Percentiles rank a stretch among this genome's conserved stretches.
These are phyloP conservation scores for Acleris cristana DNA, from an alignment of 2,888 invertebrate genomes.

Conservation along the genomic window DNA sequence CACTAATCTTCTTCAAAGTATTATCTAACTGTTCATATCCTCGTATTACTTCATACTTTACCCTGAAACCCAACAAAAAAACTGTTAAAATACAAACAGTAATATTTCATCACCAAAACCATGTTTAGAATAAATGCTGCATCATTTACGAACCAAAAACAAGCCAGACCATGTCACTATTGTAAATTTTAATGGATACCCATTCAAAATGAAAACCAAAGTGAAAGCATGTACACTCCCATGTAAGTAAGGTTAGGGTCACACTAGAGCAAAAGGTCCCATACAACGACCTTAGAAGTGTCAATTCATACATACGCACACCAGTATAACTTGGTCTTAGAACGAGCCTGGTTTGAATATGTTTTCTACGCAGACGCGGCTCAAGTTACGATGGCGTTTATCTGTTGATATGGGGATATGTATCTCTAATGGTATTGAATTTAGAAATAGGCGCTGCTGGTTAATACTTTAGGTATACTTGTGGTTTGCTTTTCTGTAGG, in stretches of 20 bases:
- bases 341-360: not conserved
- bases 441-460: slow-evolving; percentile 11
- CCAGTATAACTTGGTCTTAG: slow-evolving; percentile 28
- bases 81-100: no score
- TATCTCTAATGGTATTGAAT: slow-evolving; percentile 25
- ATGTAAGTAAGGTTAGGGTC: slow-evolving; percentile 37
- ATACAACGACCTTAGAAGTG: slow-evolving; percentile 34
- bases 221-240: slow-evolving; percentile 33
- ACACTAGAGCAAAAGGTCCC: slow-evolving; percentile 37
- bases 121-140: slow-evolving; percentile 20
- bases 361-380: slow-evolving; percentile 8
- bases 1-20: no score
- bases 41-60: no score
- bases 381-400: slow-evolving; percentile 18
- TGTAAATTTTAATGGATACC: slow-evolving; percentile 32
- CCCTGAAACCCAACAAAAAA: no score
- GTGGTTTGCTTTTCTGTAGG: no score
- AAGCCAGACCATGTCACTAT: slow-evolving; percentile 17
- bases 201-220: slow-evolving; percentile 32
- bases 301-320: slow-evolving; percentile 36
- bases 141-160: slow-evolving; percentile 24
- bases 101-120: slow-evolving; percentile 6
- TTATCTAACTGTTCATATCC: no score
- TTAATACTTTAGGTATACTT: no score
- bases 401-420: slow-evolving; percentile 23